Conservation (phyloP, 2,113 vertebrate genomes). For the Herpetotheres cachinnans region DNA sequence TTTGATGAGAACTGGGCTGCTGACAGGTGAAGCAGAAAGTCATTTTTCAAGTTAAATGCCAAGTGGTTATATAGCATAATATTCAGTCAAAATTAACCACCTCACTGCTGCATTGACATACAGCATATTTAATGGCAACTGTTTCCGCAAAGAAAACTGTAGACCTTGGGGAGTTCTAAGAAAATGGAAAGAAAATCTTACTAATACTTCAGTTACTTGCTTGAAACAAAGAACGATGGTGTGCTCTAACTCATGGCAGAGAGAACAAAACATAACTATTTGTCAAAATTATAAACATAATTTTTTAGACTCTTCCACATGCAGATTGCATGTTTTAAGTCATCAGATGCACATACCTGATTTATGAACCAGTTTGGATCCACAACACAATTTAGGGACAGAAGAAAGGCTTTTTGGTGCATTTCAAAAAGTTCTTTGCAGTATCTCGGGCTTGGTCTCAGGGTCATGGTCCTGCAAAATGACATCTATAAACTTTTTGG, state of each 20-base stretch:
- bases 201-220: constrained; percentile 59
- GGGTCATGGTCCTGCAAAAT: neutral
- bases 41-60: constrained; percentile 99
- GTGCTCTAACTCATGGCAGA: constrained; percentile 4
- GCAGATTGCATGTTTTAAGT: neutral
- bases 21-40: constrained; percentile 97
- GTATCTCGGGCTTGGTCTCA: neutral
- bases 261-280: constrained; percentile 16
- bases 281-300: neutral
- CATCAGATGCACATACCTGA: neutral
- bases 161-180: constrained; percentile 61
- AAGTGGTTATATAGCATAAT: constrained; percentile 96
- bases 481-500: neutral
- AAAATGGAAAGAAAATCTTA: constrained; percentile 70
- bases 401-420: neutral
- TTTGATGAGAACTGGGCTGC: constrained; percentile 90
- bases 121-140: constrained; percentile 77
- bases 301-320: neutral
- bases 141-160: constrained; percentile 70
- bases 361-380: neutral
- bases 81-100: constrained; percentile 95
- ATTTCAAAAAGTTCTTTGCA: neutral
- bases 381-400: neutral
- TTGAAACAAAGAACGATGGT: constrained; percentile 16
- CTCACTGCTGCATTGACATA: constrained; percentile 87